Evolutionary conservation across 2,888 invertebrate genomes (phyloP), one percentile per base, ranked within the genome.

Genomic region (Melolontha melolontha): DNA sequence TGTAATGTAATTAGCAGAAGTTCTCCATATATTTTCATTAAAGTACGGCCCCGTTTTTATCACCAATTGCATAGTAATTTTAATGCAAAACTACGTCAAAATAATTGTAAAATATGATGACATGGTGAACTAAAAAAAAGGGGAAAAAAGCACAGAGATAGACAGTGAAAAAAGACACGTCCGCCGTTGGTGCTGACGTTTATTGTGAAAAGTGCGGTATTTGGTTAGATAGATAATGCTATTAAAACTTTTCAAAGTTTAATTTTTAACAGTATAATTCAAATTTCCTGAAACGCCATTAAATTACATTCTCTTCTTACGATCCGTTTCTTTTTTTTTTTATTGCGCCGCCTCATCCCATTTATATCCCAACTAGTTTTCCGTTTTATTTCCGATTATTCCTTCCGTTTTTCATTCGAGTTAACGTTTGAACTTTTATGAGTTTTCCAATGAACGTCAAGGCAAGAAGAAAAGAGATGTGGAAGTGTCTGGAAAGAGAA

Each of bases 351-450:
- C 34, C 44, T 59, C 59, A 47, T 59, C 16, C 59, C 59, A 44
- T 59, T 59, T 47, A 59, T 59, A 59, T 44, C 29, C 47, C 29
- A 44, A 59, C 59, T 59, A 59, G 44, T 59, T 59, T 47, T 29
- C 59, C 59, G 44, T 59, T 47, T 59, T 59, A 59, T 59, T 59
- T 59, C 44, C 59, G 59, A 59, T 59, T 59, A 59, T 59, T 59
- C 41, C 59, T 22, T 59, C 47, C 59, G 59, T 68, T 70, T 66
- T 64, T 66, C 63, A 62, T 68, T 66, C 55, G 34, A 47, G 41
- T 39, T 66, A 63, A 64, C 57, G 54, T 64, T 64, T 49, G 64
- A 67, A 57, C 64, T 68, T 72, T 72, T 69, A 72, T 63, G 68
- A 69, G 69, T 66, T 69, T 62, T 63, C 49, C 64, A 57, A 49